phyloP scores from a whole-genome alignment of 2,888 invertebrate species.

The Plebejus argus region DNA sequence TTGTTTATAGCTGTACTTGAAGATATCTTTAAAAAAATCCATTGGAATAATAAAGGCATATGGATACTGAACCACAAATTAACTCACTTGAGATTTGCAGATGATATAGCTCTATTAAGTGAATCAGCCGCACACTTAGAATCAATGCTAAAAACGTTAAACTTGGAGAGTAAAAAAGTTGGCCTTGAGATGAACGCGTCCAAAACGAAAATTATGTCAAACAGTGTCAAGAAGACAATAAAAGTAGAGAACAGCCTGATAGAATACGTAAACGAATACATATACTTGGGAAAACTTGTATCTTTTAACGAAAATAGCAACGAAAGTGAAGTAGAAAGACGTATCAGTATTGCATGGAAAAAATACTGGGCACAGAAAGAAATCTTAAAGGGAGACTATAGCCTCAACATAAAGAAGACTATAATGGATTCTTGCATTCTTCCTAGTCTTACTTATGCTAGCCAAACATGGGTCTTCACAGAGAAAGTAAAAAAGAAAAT shows the following conservation, averaged over 20 bases:
- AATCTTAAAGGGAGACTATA: background rate
- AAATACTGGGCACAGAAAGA: too few species aligned
- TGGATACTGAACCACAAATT: too few species aligned
- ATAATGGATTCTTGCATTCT: conserved; percentile 40
- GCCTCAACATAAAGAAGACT: conserved; percentile 35
- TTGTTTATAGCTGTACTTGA: too few species aligned
- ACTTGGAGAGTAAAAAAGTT: conserved; percentile 29
- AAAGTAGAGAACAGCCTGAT: background rate
- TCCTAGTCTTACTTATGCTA: conserved; percentile 41
- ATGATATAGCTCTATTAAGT: too few species aligned
- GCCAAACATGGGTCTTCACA: conserved; percentile 39
- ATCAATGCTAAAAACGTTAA: too few species aligned
- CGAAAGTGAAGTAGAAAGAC: conserved; percentile 18
- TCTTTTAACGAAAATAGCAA: conserved; percentile 25
- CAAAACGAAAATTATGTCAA: conserved; percentile 36
- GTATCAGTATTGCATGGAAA: conserved; percentile 20
- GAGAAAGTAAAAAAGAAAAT: conserved; percentile 36
- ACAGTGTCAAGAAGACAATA: conserved; percentile 24
- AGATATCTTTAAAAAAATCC: too few species aligned
- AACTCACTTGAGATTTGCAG: too few species aligned
- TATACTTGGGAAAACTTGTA: conserved; percentile 32
- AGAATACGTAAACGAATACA: conserved; percentile 33
- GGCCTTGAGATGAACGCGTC: conserved; percentile 35
- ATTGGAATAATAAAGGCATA: too few species aligned
- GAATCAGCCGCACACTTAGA: too few species aligned